A percentile compares a stretch with the other conserved stretches of the same genome.
These are phyloP conservation scores for Apteryx mantelli DNA, from an alignment of 2,113 vertebrate genomes.

Conservation along the genomic window DNA sequence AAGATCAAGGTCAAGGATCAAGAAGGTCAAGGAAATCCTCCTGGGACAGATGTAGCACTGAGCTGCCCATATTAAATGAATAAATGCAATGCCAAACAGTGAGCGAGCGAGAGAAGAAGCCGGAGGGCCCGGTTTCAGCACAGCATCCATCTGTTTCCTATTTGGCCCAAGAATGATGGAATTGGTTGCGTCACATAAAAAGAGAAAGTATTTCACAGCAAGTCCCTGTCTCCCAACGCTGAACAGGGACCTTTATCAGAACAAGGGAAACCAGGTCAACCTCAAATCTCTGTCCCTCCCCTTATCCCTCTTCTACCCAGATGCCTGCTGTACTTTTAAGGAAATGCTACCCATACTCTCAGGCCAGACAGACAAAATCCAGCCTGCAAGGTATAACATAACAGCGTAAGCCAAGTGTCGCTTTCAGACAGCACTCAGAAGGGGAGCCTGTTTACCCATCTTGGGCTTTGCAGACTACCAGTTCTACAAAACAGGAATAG, in stretches of 20 bases:
- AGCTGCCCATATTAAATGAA: neutral
- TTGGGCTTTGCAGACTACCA: neutral
- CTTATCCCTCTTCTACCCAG: conserved; percentile 8
- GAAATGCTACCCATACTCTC: conserved; percentile 35
- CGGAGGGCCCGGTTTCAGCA: neutral
- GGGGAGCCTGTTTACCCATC: neutral
- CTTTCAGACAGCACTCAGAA: neutral
- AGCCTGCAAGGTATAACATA: conserved; percentile 19
- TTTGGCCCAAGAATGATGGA: conserved; percentile 18
- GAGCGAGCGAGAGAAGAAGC: neutral
- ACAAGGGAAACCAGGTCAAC: conserved; percentile 17
- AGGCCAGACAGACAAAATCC: conserved; percentile 21
- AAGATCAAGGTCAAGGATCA: neutral
- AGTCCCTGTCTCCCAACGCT: neutral
- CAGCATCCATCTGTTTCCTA: conserved; percentile 44
- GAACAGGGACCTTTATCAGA: conserved; percentile 15
- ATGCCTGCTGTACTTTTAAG: conserved; percentile 61
- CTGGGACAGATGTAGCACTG: neutral
- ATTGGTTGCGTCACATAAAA: neutral
- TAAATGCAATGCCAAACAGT: neutral
- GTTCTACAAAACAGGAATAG: neutral
- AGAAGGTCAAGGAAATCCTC: neutral
- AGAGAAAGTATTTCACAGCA: neutral
- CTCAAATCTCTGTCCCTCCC: neutral
- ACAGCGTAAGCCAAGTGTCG: neutral